These are phyloP conservation scores for Rotaria macrura DNA, from an alignment of 2,888 invertebrate species.

Conservation along the genomic window DNA sequence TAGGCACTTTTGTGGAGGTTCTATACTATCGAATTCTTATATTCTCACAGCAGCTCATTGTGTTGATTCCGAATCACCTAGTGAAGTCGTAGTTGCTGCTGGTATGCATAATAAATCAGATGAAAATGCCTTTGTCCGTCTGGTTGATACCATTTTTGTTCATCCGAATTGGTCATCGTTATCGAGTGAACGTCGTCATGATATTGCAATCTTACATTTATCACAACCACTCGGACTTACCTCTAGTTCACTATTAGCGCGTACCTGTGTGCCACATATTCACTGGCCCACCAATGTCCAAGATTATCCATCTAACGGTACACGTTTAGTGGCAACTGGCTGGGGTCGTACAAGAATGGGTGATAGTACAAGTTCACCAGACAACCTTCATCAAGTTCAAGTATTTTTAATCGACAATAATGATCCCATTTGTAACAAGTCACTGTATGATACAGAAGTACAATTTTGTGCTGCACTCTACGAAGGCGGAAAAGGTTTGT, in stretches of 20 bases:
- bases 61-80: neutral
- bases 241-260: neutral
- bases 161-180: neutral
- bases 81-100: neutral
- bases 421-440: neutral
- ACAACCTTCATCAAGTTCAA: neutral
- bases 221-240: neutral
- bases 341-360: neutral
- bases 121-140: neutral
- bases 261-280: neutral
- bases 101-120: neutral
- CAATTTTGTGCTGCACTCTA: neutral
- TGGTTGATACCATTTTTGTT: neutral
- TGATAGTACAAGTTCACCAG: neutral
- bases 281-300: neutral
- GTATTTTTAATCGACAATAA: neutral
- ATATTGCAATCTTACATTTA: neutral
- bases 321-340: neutral
- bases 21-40: neutral
- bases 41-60: neutral
- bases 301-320: neutral
- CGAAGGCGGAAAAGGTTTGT: neutral
- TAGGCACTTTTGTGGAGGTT: neutral
- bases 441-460: neutral
- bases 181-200: neutral